These are phyloP conservation scores for Dynastes grantii DNA, from an alignment of 2,888 invertebrate species.

Conservation along the genomic window DNA sequence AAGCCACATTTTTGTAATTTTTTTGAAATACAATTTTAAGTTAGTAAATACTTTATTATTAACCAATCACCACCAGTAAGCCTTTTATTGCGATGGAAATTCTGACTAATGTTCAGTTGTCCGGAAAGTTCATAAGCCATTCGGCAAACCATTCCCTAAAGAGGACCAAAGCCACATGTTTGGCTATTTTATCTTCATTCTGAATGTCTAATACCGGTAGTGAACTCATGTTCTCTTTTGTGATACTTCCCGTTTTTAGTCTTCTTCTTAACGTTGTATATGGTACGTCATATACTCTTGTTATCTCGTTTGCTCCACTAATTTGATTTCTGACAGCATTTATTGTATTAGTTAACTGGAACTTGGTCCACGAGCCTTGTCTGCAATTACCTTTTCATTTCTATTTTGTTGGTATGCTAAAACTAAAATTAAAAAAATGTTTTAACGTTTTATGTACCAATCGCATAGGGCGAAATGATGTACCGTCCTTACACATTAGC, in stretches of 20 bases:
- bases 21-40: too few species aligned
- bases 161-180: background rate
- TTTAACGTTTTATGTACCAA: background rate
- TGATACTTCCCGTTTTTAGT: background rate
- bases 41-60: too few species aligned
- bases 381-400: background rate
- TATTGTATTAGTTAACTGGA: background rate
- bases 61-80: too few species aligned
- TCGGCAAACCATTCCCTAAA: too few species aligned
- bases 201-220: background rate
- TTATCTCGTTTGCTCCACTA: background rate
- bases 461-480: background rate
- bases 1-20: too few species aligned
- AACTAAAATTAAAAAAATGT: background rate
- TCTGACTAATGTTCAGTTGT: too few species aligned
- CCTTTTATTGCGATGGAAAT: too few species aligned
- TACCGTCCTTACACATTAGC: background rate
- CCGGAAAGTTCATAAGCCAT: too few species aligned
- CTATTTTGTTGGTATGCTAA: background rate
- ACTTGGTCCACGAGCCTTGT: background rate
- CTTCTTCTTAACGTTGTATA: background rate
- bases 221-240: too few species aligned
- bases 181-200: background rate
- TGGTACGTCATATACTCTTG: conserved; percentile 2
- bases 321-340: conserved; percentile 1